Evolutionary conservation across 2,888 invertebrate species (phyloP).

Genomic region (Melieria picta): DNA sequence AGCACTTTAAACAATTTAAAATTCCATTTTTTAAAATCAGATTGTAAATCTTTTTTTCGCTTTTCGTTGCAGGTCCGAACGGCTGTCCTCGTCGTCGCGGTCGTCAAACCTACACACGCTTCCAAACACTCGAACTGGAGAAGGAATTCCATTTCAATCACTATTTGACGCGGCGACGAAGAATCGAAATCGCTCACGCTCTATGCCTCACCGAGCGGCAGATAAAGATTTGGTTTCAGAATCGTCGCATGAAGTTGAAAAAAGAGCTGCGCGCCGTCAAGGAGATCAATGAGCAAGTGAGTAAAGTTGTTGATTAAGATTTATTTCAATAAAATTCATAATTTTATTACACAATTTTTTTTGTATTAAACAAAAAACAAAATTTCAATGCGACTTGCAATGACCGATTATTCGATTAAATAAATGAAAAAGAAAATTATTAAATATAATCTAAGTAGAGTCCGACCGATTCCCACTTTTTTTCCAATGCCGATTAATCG

Average conservation of each 20-base stretch:
- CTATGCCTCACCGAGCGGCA: constrained; percentile 95
- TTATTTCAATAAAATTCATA: too few species aligned
- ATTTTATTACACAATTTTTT: too few species aligned
- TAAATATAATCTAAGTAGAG: too few species aligned
- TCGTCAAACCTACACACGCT: constrained; percentile 96
- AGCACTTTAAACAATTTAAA: not conserved
- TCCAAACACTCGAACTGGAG: constrained; percentile 97
- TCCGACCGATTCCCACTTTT: too few species aligned
- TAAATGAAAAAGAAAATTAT: too few species aligned
- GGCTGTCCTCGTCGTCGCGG: constrained; percentile 94
- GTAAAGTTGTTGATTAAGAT: constrained; percentile 26
- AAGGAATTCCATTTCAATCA: constrained; percentile 99
- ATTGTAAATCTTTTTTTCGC: constrained; percentile 40
- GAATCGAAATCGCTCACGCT: constrained; percentile 97
- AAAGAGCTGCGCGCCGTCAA: constrained; percentile 94
- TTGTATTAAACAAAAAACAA: too few species aligned
- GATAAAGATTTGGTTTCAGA: constrained; percentile 98
- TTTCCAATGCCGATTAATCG: too few species aligned
- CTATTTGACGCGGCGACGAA: constrained; percentile 93
- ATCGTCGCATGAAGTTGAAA: constrained; percentile 95
- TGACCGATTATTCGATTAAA: too few species aligned
- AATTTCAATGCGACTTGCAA: too few species aligned
- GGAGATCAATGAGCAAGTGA: constrained; percentile 89
- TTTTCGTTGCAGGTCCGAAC: constrained; percentile 83
- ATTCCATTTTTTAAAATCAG: constrained; percentile 35